phyloP scores from a whole-genome alignment of 2,113 vertebrate species.

The Entelurus aequoreus region DNA sequence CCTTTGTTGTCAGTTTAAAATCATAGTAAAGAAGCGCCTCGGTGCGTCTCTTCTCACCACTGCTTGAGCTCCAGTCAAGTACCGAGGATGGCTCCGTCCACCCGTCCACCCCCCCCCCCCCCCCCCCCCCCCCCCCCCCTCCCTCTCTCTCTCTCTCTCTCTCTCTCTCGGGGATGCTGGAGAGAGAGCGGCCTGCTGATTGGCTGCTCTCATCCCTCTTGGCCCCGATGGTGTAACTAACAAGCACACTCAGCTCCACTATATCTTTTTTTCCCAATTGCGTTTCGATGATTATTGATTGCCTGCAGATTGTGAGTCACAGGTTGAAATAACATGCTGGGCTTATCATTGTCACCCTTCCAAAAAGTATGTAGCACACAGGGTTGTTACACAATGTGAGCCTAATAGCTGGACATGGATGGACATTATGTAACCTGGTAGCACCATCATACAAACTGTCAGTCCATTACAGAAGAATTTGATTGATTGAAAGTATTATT shows the following conservation, averaged over 20 bases:
- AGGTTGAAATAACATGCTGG: neutral
- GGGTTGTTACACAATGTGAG: constrained; percentile 42
- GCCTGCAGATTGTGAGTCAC: neutral
- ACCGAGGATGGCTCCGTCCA: constrained; percentile 11
- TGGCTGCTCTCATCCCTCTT: constrained; percentile 52
- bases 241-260: neutral
- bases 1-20: constrained; percentile 33
- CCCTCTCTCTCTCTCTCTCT: neutral
- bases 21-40: constrained; percentile 36
- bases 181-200: constrained; percentile 63
- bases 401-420: constrained; percentile 23
- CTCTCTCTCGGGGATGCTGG: constrained; percentile 46
- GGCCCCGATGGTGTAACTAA: constrained; percentile 14
- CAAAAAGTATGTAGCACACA: neutral
- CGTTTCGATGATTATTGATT: neutral
- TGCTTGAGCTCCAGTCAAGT: constrained; percentile 30
- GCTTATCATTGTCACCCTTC: too few relatives aligned
- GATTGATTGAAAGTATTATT: too few relatives aligned
- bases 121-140: too few relatives aligned
- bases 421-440: constrained; percentile 46
- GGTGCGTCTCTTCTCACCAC: constrained; percentile 31
- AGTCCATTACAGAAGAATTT: neutral
- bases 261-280: neutral
- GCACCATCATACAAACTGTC: neutral
- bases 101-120: neutral